Base-by-base conservation (phyloP, 23 tunicate species). In the Halocynthia aurantium region DNA sequence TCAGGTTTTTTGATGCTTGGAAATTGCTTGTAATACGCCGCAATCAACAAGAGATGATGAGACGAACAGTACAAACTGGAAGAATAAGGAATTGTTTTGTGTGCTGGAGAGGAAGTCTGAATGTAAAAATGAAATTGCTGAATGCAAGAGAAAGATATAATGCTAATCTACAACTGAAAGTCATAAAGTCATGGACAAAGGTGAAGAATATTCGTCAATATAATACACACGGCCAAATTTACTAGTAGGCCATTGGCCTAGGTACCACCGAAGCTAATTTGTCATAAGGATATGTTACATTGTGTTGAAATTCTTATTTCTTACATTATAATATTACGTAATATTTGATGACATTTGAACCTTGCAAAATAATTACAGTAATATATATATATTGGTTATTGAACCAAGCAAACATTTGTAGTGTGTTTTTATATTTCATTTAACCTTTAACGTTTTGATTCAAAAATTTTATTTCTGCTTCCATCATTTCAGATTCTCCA, bases 1-100 rank as follows among this genome's bases (percentile, higher is more conserved):
- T 58, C 4, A 65, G 70, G 19, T 65, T 9, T 15, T 65, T 65
- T 15, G 70, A 65, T 65, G 70, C 70, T 15, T 65, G 70, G 70
- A 8, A 9, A 15, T 2, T 65, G 9, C 19, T 65, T 10, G 50
- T 40, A 6, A 65, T 5, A 5, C 70, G 70, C 70, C 70, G 31
- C 22, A 49, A 20, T 49, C 22, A 20, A 49, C 22, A 65, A 65
- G 70, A 65, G 19, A 6, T 20, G 10, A 65, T 65, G 70, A 65
- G 0, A 20, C 70, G 6, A 49, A 40, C 22, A 6, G 31, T 65
- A 20, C n/a, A 65, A 15, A 65, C 19, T 9, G 17, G 31, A 40
- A 65, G 70, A 9, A 10, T 65, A 6, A 11, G 31, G 2, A 9
- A 65, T 20, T 0, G 70, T 65, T 65, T 65, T 15, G 10, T 20